phyloP scores from a whole-genome alignment of 2,888 invertebrate genomes.

The Andrena dorsata region DNA sequence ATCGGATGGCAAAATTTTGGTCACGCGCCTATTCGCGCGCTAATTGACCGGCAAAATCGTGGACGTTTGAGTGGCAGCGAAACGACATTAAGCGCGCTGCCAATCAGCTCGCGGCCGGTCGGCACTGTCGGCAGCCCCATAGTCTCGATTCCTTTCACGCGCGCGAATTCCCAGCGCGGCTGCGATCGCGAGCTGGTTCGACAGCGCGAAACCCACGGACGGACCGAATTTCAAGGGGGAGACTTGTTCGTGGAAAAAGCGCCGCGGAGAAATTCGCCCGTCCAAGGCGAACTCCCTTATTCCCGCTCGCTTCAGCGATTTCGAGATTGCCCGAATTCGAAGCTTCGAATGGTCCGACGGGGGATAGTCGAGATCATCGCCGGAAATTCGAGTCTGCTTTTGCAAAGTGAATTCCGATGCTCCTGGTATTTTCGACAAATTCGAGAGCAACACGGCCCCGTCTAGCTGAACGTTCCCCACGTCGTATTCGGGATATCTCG shows the following conservation, averaged over 20 bases:
- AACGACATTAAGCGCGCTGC: slow-evolving; percentile 59
- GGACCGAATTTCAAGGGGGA: slow-evolving; percentile 5
- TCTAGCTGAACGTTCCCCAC: not conserved
- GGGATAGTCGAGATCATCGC: slow-evolving; percentile 13
- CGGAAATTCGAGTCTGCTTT: slow-evolving; percentile 13
- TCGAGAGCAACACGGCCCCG: slow-evolving; percentile 5
- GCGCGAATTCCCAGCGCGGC: slow-evolving; percentile 19
- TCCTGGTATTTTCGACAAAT: slow-evolving; percentile 1
- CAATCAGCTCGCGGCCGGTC: slow-evolving; percentile 32
- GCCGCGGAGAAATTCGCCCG: not conserved
- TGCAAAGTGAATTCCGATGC: slow-evolving; percentile 28
- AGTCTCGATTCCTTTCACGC: slow-evolving; percentile 45
- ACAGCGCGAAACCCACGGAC: slow-evolving; percentile 1
- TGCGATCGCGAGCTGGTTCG: slow-evolving; percentile 4
- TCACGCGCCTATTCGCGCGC: slow-evolving; percentile 44
- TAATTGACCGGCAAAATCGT: slow-evolving; percentile 54
- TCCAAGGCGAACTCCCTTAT: not conserved
- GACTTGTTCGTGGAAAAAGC: not conserved
- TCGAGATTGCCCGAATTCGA: slow-evolving; percentile 18
- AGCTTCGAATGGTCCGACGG: not conserved
- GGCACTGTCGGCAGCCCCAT: not conserved
- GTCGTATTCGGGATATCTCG: slow-evolving; percentile 4
- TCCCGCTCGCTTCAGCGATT: slow-evolving; percentile 4
- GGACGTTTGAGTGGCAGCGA: slow-evolving; percentile 59
- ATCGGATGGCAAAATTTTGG: slow-evolving; percentile 39